Conservation (phyloP, 2,888 invertebrate species). For the Ornithoptera priamus region DNA sequence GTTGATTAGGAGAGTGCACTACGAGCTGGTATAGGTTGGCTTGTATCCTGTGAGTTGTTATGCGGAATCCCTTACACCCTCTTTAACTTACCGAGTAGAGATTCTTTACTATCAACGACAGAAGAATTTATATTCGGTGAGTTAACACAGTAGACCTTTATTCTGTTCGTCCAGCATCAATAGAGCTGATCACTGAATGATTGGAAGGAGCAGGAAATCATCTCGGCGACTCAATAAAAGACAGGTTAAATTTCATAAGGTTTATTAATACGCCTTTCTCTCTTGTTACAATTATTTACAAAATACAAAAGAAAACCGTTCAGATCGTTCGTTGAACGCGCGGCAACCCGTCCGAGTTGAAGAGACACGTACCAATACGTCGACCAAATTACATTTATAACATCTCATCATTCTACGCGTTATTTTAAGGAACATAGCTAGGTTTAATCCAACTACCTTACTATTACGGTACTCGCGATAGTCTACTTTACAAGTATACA, state of each 20-base stretch:
- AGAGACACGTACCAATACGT: slow-evolving; percentile 13
- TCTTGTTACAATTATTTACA: slow-evolving; percentile 28
- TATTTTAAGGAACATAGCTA: slow-evolving; percentile 31
- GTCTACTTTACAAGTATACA: slow-evolving; percentile 26
- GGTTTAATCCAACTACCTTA: slow-evolving; percentile 24
- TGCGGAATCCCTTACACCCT: too few species aligned
- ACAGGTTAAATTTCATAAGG: slow-evolving; percentile 21
- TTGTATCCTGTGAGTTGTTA: too few species aligned
- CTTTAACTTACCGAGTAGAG: too few species aligned
- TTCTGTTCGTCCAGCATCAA: too few species aligned
- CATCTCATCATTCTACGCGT: slow-evolving; percentile 19
- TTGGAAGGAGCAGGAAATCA: background rate
- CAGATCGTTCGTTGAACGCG: background rate
- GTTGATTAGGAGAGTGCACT: too few species aligned
- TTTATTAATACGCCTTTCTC: slow-evolving; percentile 26
- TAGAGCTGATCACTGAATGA: too few species aligned
- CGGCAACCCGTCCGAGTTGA: slow-evolving; percentile 9
- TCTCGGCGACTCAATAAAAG: slow-evolving; percentile 8
- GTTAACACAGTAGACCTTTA: too few species aligned
- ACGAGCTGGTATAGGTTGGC: too few species aligned
- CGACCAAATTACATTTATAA: slow-evolving; percentile 27
- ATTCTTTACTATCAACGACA: too few species aligned
- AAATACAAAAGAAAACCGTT: slow-evolving; percentile 25
- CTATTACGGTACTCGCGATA: slow-evolving; percentile 8
- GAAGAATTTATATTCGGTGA: too few species aligned